These are phyloP conservation scores for Argopecten irradians DNA, from an alignment of 1,140 invertebrate species.

Conservation along the genomic window DNA sequence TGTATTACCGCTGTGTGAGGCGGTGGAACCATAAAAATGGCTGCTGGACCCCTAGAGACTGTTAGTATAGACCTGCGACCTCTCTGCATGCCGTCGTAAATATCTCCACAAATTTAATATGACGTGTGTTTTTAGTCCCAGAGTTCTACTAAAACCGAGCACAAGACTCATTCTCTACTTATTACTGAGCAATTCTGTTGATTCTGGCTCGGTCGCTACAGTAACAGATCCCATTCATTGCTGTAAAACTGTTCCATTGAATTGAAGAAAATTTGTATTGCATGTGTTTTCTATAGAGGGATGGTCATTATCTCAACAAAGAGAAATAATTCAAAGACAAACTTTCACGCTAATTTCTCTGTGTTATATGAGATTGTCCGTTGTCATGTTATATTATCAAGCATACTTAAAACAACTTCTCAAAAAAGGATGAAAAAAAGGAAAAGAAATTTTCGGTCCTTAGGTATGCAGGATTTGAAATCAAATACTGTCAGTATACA, in stretches of 20 bases:
- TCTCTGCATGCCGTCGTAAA: not conserved
- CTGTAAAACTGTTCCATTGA: conserved; percentile 6
- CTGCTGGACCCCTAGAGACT: not conserved
- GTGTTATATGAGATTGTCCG: not conserved
- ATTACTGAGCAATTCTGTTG: not conserved
- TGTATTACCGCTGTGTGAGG: not conserved
- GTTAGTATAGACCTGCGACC: not conserved
- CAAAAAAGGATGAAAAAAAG: no score
- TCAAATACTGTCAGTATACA: not conserved
- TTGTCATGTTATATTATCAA: no score
- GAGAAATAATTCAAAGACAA: not conserved
- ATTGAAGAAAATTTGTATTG: conserved; percentile 5
- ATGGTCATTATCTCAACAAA: not conserved
- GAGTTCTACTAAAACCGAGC: not conserved
- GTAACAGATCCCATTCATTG: not conserved
- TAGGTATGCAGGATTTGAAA: not conserved
- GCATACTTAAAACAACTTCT: not conserved
- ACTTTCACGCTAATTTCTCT: not conserved
- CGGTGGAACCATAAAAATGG: not conserved
- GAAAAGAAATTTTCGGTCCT: not conserved
- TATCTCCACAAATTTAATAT: conserved; percentile 12
- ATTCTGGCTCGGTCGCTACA: not conserved
- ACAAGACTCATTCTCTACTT: conserved; percentile 10
- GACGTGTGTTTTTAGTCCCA: not conserved
- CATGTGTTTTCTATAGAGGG: not conserved